These are phyloP conservation scores for Argyresthia albistria DNA, from an alignment of 2,888 invertebrate species.

Conservation along the genomic window DNA sequence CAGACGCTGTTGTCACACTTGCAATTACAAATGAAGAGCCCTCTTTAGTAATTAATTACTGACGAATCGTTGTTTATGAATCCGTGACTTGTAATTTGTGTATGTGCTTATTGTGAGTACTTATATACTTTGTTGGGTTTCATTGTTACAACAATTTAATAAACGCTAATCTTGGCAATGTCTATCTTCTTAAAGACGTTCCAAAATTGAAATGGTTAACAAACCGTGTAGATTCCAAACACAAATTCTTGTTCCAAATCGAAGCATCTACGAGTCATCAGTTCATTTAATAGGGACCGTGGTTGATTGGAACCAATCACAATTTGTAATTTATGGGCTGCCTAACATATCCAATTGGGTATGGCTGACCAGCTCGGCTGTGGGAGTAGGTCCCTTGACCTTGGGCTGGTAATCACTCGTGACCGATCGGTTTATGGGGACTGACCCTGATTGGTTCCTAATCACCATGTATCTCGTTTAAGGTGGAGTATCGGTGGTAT, in stretches of 20 bases:
- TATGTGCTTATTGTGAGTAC: too few species aligned
- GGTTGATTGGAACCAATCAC: constrained; percentile 65
- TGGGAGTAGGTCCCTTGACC: constrained; percentile 33
- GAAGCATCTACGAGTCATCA: not conserved
- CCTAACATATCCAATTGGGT: constrained; percentile 31
- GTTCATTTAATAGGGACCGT: constrained; percentile 40
- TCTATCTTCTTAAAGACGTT: too few species aligned
- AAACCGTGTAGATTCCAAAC: too few species aligned
- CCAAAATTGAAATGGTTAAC: too few species aligned
- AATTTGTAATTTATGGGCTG: constrained; percentile 55
- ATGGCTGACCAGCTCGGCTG: constrained; percentile 12
- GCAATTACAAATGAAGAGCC: not conserved
- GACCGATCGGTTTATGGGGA: constrained; percentile 45
- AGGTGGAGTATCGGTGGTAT: too few species aligned
- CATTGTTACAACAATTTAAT: too few species aligned
- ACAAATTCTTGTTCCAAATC: not conserved
- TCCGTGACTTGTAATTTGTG: not conserved
- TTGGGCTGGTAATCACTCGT: constrained; percentile 40
- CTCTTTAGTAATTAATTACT: constrained; percentile 1
- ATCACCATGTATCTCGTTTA: constrained; percentile 17
- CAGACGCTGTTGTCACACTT: constrained; percentile 1
- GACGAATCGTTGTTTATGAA: not conserved
- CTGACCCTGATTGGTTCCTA: constrained; percentile 51
- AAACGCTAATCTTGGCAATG: too few species aligned
- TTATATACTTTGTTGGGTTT: too few species aligned